Evolutionary conservation across 2,888 invertebrate species (phyloP).

Genomic region (Rhorus exstirpatorius): DNA sequence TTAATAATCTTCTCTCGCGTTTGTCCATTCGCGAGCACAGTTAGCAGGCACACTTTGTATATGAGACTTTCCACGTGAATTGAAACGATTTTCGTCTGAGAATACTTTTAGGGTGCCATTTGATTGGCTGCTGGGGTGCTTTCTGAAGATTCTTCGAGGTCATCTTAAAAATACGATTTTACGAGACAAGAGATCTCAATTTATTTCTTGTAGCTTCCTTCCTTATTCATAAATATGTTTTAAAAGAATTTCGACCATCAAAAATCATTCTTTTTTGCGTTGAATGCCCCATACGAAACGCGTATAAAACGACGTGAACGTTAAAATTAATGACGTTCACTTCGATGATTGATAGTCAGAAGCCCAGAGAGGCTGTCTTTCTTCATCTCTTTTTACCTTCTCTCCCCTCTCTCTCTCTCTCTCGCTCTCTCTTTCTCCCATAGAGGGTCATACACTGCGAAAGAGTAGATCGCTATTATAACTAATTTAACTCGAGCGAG

Average conservation of each 20-base stretch:
- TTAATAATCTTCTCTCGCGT: conserved; percentile 58
- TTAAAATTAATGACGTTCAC: conserved; percentile 69
- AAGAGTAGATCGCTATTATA: conserved; percentile 1
- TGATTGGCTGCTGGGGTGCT: background rate
- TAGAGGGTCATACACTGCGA: background rate
- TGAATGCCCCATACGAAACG: conserved; percentile 17
- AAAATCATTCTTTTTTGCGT: background rate
- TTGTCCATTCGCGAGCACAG: conserved; percentile 51
- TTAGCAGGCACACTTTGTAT: background rate
- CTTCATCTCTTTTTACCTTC: conserved; percentile 41
- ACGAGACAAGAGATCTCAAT: background rate
- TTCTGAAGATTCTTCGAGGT: too few species aligned
- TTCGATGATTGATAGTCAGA: conserved; percentile 69
- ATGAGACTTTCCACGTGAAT: background rate
- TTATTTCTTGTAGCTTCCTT: too few species aligned
- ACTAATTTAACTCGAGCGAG: conserved; percentile 28
- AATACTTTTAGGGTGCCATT: background rate
- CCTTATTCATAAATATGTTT: too few species aligned
- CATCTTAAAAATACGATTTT: background rate
- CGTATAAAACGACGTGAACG: conserved; percentile 31
- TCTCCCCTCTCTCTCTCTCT: conserved; percentile 1
- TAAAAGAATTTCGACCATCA: too few species aligned
- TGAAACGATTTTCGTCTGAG: background rate
- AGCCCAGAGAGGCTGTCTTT: conserved; percentile 42
- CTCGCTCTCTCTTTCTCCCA: too few species aligned